Percentiles rank a stretch among this genome's conserved stretches.
phyloP scores from a whole-genome alignment of 2,888 invertebrate species.

The Acanthoscelides obtectus region DNA sequence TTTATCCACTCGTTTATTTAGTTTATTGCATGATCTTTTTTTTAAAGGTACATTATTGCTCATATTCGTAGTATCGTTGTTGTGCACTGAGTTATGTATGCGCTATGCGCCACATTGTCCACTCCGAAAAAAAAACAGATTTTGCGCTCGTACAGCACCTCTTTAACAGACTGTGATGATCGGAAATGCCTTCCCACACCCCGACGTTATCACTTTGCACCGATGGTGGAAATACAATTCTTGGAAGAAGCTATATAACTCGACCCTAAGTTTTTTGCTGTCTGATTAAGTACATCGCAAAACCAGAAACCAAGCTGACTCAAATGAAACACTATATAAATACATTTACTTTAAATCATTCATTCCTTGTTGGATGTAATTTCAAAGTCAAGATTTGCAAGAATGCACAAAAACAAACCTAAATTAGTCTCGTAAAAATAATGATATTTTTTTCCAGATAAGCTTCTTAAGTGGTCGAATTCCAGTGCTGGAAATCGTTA shows the following conservation, averaged over 20 bases:
- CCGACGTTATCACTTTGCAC: conserved; percentile 38
- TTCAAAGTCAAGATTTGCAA: no score
- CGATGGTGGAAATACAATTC: conserved; percentile 21
- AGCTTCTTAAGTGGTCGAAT: no score
- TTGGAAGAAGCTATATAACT: conserved; percentile 12
- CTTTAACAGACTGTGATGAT: conserved; percentile 51
- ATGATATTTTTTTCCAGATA: no score
- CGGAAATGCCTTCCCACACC: conserved; percentile 50
- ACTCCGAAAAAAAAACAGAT: conserved; percentile 29
- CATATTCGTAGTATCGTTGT: conserved; percentile 44
- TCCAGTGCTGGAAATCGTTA: no score
- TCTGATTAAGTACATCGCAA: neutral
- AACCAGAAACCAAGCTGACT: neutral
- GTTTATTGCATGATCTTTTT: conserved; percentile 39
- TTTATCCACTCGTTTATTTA: neutral
- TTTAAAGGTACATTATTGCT: conserved; percentile 44
- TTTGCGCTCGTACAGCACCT: conserved; percentile 41
- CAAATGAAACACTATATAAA: no score
- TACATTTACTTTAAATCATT: no score
- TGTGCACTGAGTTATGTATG: conserved; percentile 44
- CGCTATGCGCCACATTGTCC: conserved; percentile 43
- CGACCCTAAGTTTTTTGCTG: conserved; percentile 13
- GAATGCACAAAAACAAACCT: no score
- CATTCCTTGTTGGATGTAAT: no score
- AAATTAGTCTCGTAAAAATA: no score